These are phyloP conservation scores for Pterostichus madidus DNA, from an alignment of 2,888 invertebrate genomes.

Conservation along the genomic window DNA sequence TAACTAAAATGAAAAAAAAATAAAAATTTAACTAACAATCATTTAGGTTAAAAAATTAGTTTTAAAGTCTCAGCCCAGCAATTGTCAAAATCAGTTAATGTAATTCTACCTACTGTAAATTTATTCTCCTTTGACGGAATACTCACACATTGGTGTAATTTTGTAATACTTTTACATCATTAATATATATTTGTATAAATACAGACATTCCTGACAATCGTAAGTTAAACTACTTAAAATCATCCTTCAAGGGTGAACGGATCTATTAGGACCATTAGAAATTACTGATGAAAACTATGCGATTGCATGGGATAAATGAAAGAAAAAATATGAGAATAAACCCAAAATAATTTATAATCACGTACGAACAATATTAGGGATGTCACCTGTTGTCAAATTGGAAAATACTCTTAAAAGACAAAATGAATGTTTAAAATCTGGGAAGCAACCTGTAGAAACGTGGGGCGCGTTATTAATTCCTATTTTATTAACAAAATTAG, in stretches of 20 bases:
- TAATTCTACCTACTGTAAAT: conserved; percentile 15
- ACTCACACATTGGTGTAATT: too few species aligned
- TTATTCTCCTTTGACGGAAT: too few species aligned
- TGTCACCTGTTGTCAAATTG: conserved; percentile 64
- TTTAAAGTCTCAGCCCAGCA: too few species aligned
- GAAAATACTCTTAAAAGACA: conserved; percentile 69
- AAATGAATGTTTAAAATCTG: conserved; percentile 68
- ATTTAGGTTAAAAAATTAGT: too few species aligned
- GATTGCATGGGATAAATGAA: conserved; percentile 64
- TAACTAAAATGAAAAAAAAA: too few species aligned
- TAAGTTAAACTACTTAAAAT: too few species aligned
- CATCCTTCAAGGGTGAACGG: conserved; percentile 65
- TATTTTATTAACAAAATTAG: conserved; percentile 69
- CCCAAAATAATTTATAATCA: conserved; percentile 69
- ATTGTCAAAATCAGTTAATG: too few species aligned
- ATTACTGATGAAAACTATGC: too few species aligned
- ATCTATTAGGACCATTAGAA: conserved; percentile 60
- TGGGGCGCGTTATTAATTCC: conserved; percentile 70
- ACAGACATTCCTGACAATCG: too few species aligned
- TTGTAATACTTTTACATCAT: too few species aligned
- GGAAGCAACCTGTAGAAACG: conserved; percentile 68
- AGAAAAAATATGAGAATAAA: conserved; percentile 68
- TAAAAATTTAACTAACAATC: too few species aligned
- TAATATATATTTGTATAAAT: too few species aligned
- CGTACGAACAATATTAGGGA: conserved; percentile 68